Percentiles rank a stretch among this genome's conserved stretches.
These are phyloP conservation scores for Drosophila kanapiae DNA, from an alignment of 1,140 invertebrate species.

Conservation along the genomic window DNA sequence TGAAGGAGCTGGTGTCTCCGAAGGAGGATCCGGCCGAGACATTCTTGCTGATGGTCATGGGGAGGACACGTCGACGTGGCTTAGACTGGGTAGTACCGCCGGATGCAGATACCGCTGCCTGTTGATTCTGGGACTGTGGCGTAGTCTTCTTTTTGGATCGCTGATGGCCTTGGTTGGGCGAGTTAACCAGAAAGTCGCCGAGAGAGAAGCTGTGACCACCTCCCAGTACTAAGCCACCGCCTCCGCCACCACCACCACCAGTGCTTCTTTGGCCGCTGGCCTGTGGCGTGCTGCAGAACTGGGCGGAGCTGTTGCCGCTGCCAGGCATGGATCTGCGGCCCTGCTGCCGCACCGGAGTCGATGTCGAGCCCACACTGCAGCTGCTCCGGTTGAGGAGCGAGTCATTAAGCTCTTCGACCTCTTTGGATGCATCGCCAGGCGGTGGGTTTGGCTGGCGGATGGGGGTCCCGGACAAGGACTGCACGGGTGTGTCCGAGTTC, in stretches of 20 bases:
- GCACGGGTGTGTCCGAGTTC: slow-evolving; percentile 50
- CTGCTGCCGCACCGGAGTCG: slow-evolving; percentile 26
- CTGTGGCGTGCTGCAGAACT: slow-evolving; percentile 63
- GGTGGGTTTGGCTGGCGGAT: slow-evolving; percentile 28
- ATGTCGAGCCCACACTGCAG: slow-evolving; percentile 26
- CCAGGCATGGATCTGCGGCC: slow-evolving; percentile 41
- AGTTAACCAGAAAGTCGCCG: slow-evolving; percentile 67
- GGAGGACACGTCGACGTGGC: slow-evolving; percentile 74
- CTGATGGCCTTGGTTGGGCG: slow-evolving; percentile 57
- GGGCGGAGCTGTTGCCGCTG: slow-evolving; percentile 8
- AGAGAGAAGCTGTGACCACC: slow-evolving; percentile 63
- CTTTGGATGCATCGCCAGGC: slow-evolving; percentile 4
- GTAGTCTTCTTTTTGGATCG: slow-evolving; percentile 68
- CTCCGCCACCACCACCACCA: slow-evolving; percentile 35
- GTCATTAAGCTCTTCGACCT: slow-evolving; percentile 46
- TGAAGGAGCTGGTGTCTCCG: slow-evolving; percentile 76
- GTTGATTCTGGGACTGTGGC: slow-evolving; percentile 4
- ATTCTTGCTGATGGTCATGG: slow-evolving; percentile 74
- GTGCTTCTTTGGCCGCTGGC: slow-evolving; percentile 26
- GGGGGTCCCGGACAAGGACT: slow-evolving; percentile 59
- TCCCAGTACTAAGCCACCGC: neutral
- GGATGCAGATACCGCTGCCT: slow-evolving; percentile 8
- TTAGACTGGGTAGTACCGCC: slow-evolving; percentile 39
- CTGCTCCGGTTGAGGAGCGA: slow-evolving; percentile 28
- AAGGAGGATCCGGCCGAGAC: slow-evolving; percentile 61